Base-by-base conservation (phyloP, 2,888 invertebrate species). In the Dichetophora obliterata region DNA sequence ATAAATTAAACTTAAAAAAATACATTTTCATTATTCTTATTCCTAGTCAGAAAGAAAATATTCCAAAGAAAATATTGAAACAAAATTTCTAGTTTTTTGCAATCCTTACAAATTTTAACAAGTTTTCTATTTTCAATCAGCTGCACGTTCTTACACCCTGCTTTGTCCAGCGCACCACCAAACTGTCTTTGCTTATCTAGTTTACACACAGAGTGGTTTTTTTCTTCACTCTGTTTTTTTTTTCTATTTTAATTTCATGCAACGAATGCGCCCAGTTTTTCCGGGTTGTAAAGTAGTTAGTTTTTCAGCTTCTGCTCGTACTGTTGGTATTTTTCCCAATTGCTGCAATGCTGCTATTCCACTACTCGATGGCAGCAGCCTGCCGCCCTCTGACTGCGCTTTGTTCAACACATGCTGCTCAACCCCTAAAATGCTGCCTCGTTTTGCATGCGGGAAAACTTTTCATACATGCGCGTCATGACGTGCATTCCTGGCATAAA, bases 381-480 rank as follows among this genome's bases (percentile, higher is more conserved):
- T 2, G 48, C n/a, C 11, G 37, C 16, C 66, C 4, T 8, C 6
- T 24, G 48, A 11, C 48, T 37, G 22, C 24, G 71, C 24, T 71
- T 14, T 24, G 34, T 14, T 16, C 43, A 37, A n/a, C 34, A 16
- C 9, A 3, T 24, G 24, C 24, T 43, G 59, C 43, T 59, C 71
- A 59, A 59, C 59, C 57, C 69, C n/a, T 50, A 69, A 48, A n/a
- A 6, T 27, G 22, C 52, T 50, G 48, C 70, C 24, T 72, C 16
- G 27, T 59, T 72, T 63, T 74, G 73, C 73, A 74, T 74, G 73
- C 65, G 52, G 65, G 3, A 65, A 48, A 65, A 74, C 52, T 74
- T 74, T 74, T 65, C 73, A 65, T 59, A 63, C 73, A 74, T 52
- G 73, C 73, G 73, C 73, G 48, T 52, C 24, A 74, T 34, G 65